Percentiles rank a stretch among this genome's conserved stretches.
Evolutionary conservation across 2,888 invertebrate species (phyloP).

Genomic region (Achlya flavicornis): DNA sequence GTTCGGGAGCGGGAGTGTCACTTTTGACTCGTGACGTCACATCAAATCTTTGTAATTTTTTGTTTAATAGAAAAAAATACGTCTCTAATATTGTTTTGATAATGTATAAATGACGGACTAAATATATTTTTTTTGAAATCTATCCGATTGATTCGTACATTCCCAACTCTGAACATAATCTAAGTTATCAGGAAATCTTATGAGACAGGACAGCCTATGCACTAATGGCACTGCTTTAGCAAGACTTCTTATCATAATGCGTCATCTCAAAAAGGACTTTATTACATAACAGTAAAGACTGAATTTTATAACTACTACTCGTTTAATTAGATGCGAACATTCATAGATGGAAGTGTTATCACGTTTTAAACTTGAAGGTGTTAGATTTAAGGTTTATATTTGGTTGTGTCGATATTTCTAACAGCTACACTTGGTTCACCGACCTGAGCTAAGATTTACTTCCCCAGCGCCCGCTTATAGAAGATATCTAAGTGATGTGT

Average conservation of each 20-base stretch:
- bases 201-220: constrained; percentile 59
- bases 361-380: constrained; percentile 27
- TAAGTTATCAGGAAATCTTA: constrained; percentile 60
- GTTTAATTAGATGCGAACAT: constrained; percentile 69
- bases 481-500: constrained; percentile 25
- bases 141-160: not conserved
- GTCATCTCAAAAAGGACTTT: constrained; percentile 35
- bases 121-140: too few relatives aligned
- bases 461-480: constrained; percentile 47
- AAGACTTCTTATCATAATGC: constrained; percentile 35
- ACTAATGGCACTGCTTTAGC: constrained; percentile 52
- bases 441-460: constrained; percentile 63
- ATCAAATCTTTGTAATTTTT: too few relatives aligned
- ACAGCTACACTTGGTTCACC: constrained; percentile 61
- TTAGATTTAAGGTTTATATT: constrained; percentile 36
- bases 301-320: constrained; percentile 49
- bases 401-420: constrained; percentile 37
- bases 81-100: too few relatives aligned
- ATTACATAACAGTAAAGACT: constrained; percentile 22
- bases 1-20: too few relatives aligned
- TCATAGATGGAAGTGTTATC: constrained; percentile 22
- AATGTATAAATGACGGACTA: too few relatives aligned
- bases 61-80: too few relatives aligned
- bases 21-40: too few relatives aligned
- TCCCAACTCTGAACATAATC: constrained; percentile 41